phyloP scores from a whole-genome alignment of 2,797 vertebrate genomes.

The Emydoidea blandingii region DNA sequence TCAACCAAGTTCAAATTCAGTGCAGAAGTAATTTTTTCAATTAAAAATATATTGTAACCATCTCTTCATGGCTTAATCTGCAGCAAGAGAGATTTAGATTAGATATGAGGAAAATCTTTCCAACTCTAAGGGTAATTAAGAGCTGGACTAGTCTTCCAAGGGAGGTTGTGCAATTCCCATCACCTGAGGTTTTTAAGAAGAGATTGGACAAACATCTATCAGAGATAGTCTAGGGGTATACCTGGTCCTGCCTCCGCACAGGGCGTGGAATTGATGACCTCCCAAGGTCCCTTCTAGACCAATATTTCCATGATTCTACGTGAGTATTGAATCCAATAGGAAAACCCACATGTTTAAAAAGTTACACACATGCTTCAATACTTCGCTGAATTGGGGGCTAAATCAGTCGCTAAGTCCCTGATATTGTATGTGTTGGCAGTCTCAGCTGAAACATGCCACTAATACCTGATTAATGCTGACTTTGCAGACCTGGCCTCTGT shows the following conservation, averaged over 20 bases:
- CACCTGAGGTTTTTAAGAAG: neutral
- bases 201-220: neutral
- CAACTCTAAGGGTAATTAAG: neutral
- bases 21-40: neutral
- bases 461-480: neutral
- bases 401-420: neutral
- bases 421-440: neutral
- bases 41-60: neutral
- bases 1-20: neutral
- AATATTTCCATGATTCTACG: neutral
- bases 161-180: neutral
- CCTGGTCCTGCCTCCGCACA: neutral
- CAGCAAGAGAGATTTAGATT: neutral
- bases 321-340: neutral
- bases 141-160: neutral
- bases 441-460: neutral
- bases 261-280: neutral
- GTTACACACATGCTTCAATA: neutral
- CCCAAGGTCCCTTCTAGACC: neutral
- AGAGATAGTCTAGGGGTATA: neutral
- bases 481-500: neutral
- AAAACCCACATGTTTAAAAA: neutral
- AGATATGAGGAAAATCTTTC: neutral
- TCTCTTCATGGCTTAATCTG: neutral
- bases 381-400: conserved; percentile 16